Evolutionary conservation across 2,797 vertebrate genomes (phyloP).

Genomic region (Pogonophryne albipinna): DNA sequence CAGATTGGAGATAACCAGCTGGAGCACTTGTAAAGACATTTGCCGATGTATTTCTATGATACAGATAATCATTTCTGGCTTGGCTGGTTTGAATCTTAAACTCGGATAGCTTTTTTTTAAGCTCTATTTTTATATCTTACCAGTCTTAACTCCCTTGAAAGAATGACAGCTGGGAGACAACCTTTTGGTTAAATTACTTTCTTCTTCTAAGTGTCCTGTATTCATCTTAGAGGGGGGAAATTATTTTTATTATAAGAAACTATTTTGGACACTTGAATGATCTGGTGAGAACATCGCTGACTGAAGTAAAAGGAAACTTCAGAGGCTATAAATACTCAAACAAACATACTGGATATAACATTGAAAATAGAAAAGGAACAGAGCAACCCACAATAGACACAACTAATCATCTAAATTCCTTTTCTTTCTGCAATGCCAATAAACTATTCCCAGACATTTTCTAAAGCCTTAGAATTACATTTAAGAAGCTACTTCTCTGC

Average conservation of each 20-base stretch:
- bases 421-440: conserved; percentile 16
- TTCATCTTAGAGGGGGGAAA: conserved; percentile 43
- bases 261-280: conserved; percentile 53
- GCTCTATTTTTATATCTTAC: conserved; percentile 44
- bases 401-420: conserved; percentile 5
- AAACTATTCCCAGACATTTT: conserved; percentile 37
- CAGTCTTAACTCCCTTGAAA: conserved; percentile 45
- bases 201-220: conserved; percentile 39
- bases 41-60: conserved; percentile 25
- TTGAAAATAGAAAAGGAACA: conserved; percentile 32
- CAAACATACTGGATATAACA: conserved; percentile 36
- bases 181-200: conserved; percentile 58
- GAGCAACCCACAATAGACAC: conserved; percentile 6
- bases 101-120: conserved; percentile 46
- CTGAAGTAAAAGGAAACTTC: conserved; percentile 48
- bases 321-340: conserved; percentile 46
- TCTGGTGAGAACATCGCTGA: conserved; percentile 34
- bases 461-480: background rate
- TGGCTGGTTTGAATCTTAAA: conserved; percentile 32
- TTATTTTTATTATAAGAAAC: conserved; percentile 46
- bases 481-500: background rate
- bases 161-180: conserved; percentile 63
- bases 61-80: conserved; percentile 29
- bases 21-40: background rate
- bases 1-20: too few relatives aligned